Evolutionary conservation across 2,797 vertebrate genomes (phyloP), one percentile per base, ranked within the genome.

Genomic region (Gymnocypris eckloni): DNA sequence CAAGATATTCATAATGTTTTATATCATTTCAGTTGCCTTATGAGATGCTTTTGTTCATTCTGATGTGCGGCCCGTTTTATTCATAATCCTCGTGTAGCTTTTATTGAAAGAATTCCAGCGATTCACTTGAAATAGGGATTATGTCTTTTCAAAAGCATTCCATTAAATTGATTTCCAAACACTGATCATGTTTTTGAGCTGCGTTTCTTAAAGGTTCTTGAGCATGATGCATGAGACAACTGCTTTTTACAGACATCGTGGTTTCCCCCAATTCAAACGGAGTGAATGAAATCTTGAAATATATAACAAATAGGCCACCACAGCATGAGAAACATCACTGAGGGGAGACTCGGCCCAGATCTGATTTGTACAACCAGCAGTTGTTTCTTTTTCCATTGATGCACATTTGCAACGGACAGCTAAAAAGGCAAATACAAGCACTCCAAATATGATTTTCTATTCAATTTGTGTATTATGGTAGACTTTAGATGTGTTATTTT

Each of bases 11-110:
- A 43, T 52, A 43, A 76, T 79, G 69, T 77, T 70, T 45, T 71
- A 81, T 78, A 52, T 72, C 4, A 86, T 84, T 87, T 88, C 64
- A 72, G 52, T 85, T 90, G 89, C 89, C 89, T 90, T 90, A 87
- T 81, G 83, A 80, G 77, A 81, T 84, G 56, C 83, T 85, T 79
- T 71, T 85, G n/a, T 84, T 84, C 81, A 54, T 45, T 45, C 67
- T 84, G 18, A 54, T 88, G 76, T 83, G 76, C 39, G 84, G 54
- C 69, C 84, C 64, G 10, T 80, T 82, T 87, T 76, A 72, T 80
- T 90, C 67, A 72, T 61, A 76, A 67, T 87, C 59, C 54, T 86
- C 66, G 50, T 69, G 33, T 37, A 67, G 72, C 82, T 72, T 87
- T 87, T 86, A 82, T 81, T 69, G 7, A 28, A 81, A 52, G 45